phyloP scores from a whole-genome alignment of 2,797 vertebrate species.

The Acestrorhynchus altus region DNA sequence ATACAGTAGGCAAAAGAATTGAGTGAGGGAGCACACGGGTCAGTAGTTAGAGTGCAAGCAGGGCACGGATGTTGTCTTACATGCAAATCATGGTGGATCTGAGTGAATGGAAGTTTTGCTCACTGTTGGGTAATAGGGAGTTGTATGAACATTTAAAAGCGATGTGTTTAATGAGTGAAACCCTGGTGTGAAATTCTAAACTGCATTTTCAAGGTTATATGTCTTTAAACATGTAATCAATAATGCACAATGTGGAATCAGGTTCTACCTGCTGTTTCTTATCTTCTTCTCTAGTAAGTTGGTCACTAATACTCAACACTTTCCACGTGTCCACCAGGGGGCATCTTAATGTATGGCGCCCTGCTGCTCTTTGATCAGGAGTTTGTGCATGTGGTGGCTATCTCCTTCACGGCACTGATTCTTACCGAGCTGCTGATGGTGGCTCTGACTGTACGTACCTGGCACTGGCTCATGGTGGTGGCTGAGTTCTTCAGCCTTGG shows the following conservation, averaged over 20 bases:
- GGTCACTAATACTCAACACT: neutral
- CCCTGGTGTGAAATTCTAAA: neutral
- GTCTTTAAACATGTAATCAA: no score
- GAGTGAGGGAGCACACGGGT: conserved; percentile 49
- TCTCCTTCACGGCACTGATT: conserved; percentile 96
- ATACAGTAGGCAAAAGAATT: conserved; percentile 62
- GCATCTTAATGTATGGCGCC: conserved; percentile 94
- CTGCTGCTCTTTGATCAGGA: conserved; percentile 95
- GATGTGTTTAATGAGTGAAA: neutral
- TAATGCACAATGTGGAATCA: neutral
- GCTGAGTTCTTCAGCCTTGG: conserved; percentile 94
- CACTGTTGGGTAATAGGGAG: neutral
- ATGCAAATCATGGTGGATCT: conserved; percentile 27
- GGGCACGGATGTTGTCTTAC: neutral
- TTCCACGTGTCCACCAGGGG: conserved; percentile 80
- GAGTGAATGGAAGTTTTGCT: conserved; percentile 40
- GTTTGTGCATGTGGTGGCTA: conserved; percentile 96
- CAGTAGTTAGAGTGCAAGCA: conserved; percentile 18
- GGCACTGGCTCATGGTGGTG: conserved; percentile 98
- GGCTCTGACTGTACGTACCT: conserved; percentile 91
- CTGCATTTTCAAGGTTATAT: no score
- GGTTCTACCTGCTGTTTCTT: neutral
- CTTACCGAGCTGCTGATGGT: conserved; percentile 98
- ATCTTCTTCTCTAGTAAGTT: no score
- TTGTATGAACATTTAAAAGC: no score